Base-by-base conservation (phyloP, 2,888 invertebrate genomes). In the Campopleginae sp. region DNA sequence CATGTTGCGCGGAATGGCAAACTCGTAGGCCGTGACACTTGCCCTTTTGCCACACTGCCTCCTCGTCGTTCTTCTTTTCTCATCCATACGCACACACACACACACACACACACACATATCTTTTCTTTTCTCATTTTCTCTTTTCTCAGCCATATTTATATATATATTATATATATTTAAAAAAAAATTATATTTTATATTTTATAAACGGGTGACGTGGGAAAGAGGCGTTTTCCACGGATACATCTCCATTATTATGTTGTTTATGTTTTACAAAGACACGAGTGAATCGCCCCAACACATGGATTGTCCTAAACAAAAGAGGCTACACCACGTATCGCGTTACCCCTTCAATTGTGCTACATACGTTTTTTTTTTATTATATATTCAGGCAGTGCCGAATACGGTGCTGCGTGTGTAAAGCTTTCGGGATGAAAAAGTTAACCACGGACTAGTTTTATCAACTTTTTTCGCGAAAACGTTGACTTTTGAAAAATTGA, bases 21-120 rank as follows among this genome's bases (percentile, higher is more conserved):
- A 79, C 85, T 79, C 81, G 75, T 71, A 72, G 85, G 85, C 80
- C 82, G 61, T 85, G 85, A 85, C 82, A 85, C 76, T 85, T 85
- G 85, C 85, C 85, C 82, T 85, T 85, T 85, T 82, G 85, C 82
- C 79, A 66, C 54, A 58, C 51, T 31, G 38, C 71, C 23, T 38
- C n/a, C n/a, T n/a, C n/a, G n/a, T n/a, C 48, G 33, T 58, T 70
- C 82, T 75, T 51, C 27, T 71, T 79, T 71, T 42, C 81, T 46
- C 66, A 46, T 63, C 10, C 42, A 46, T 71, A 33, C n/a, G n/a
- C n/a, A n/a, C n/a, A n/a, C n/a, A n/a, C n/a, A n/a, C n/a, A n/a
- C n/a, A n/a, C n/a, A n/a, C n/a, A n/a, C n/a, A n/a, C n/a, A n/a
- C n/a, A n/a, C n/a, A n/a, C n/a, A n/a, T n/a, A n/a, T n/a, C n/a